A percentile compares a stretch with the other conserved stretches of the same genome.
phyloP scores from a whole-genome alignment of 2,888 invertebrate genomes.

The Electrophaes corylata region DNA sequence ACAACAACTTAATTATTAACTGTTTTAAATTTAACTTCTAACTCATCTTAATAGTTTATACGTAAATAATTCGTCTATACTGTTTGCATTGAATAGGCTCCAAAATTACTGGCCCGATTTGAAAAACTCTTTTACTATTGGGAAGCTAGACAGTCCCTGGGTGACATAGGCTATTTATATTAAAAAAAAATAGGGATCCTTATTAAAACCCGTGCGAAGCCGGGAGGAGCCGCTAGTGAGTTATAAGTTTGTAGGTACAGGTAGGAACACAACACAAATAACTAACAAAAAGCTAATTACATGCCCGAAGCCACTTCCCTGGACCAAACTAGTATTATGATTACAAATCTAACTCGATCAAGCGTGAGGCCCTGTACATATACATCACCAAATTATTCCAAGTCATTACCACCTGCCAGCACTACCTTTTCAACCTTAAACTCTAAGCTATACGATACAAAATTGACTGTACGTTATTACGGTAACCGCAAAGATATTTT shows the following conservation, averaged over 20 bases:
- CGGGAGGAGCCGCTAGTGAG: not conserved
- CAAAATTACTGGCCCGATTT: too few species aligned
- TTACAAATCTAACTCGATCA: conserved; percentile 77
- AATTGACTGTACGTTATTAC: conserved; percentile 34
- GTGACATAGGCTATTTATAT: too few species aligned
- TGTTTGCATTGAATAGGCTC: too few species aligned
- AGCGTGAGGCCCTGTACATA: conserved; percentile 68
- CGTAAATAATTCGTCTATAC: too few species aligned
- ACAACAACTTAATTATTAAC: too few species aligned
- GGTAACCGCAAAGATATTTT: conserved; percentile 54
- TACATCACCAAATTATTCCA: conserved; percentile 57
- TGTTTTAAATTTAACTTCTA: too few species aligned
- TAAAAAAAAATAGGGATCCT: too few species aligned
- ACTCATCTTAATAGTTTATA: too few species aligned
- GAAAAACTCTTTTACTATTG: too few species aligned
- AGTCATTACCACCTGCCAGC: conserved; percentile 43
- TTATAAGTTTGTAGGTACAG: not conserved
- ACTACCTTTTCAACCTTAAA: conserved; percentile 40
- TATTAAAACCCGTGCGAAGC: not conserved
- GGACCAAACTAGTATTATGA: conserved; percentile 65
- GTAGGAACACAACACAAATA: conserved; percentile 36
- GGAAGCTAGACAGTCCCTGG: too few species aligned
- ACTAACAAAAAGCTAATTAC: conserved; percentile 67
- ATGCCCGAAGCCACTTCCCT: conserved; percentile 63
- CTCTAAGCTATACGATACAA: conserved; percentile 42